Conservation (phyloP, 2,797 vertebrate species). For the Myotis findleyi region DNA sequence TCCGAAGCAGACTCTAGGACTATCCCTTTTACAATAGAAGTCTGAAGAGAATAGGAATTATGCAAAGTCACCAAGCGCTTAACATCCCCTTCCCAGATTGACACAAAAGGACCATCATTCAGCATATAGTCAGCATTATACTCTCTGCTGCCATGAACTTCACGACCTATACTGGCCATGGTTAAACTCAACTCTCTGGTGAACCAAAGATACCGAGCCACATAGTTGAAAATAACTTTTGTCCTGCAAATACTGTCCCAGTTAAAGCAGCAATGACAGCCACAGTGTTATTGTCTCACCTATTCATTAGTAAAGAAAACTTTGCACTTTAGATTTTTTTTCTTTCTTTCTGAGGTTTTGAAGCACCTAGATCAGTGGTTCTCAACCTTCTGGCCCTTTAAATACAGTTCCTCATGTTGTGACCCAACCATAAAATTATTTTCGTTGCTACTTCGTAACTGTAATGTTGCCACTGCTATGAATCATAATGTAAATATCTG, state of each 20-base stretch:
- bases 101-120: not conserved
- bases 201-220: not conserved
- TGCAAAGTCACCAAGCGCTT: not conserved
- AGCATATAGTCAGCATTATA: not conserved
- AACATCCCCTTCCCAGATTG: not conserved
- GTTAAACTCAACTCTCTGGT: not conserved
- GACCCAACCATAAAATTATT: too few species aligned
- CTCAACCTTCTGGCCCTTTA: too few species aligned
- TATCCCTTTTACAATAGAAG: not conserved
- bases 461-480: too few species aligned
- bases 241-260: not conserved
- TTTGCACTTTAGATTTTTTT: not conserved
- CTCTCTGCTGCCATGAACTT: not conserved
- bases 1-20: not conserved
- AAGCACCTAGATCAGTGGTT: not conserved
- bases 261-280: not conserved
- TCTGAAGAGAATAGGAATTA: slow-evolving; percentile 21
- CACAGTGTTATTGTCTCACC: not conserved
- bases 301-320: not conserved
- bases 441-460: too few species aligned
- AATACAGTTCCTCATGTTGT: too few species aligned
- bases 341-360: not conserved
- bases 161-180: not conserved
- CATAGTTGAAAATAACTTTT: not conserved
- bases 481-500: too few species aligned